A percentile compares a stretch with the other conserved stretches of the same genome.
These are phyloP conservation scores for Brienomyrus longianalis DNA, from an alignment of 2,113 vertebrate genomes.

Conservation along the genomic window DNA sequence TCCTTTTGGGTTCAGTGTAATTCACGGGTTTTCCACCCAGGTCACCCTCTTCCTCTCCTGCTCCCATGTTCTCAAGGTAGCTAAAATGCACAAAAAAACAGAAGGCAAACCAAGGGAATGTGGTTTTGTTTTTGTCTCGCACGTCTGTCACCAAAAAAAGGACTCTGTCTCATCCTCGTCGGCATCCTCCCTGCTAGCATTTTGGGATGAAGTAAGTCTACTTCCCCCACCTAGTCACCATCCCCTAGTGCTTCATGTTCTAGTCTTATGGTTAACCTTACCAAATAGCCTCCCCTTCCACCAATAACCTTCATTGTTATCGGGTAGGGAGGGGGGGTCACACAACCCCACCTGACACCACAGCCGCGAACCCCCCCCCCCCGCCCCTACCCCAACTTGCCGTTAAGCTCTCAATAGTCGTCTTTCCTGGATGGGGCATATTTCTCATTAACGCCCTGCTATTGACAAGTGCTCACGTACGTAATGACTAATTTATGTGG, in stretches of 20 bases:
- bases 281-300: slow-evolving; percentile 2
- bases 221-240: neutral
- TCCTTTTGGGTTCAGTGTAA: neutral
- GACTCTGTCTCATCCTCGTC: slow-evolving; percentile 66
- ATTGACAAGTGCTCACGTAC: neutral
- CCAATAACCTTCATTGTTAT: slow-evolving; percentile 25
- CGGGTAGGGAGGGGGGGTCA: neutral
- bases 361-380: slow-evolving; percentile 7
- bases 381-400: neutral
- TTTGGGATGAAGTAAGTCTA: slow-evolving; percentile 72
- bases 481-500: slow-evolving; percentile 6
- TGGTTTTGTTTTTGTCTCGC: slow-evolving; percentile 52
- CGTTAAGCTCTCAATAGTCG: slow-evolving; percentile 28
- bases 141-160: slow-evolving; percentile 55
- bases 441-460: neutral
- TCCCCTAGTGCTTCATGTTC: neutral
- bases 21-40: neutral
- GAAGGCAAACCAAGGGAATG: slow-evolving; percentile 21
- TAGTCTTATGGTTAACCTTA: slow-evolving; percentile 23
- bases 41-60: neutral
- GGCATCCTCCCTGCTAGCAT: slow-evolving; percentile 65
- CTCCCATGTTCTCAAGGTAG: neutral
- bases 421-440: neutral
- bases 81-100: neutral
- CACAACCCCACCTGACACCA: neutral